Evolutionary conservation across 2,113 vertebrate genomes (phyloP).

Genomic region (Hypocryptadius cinnamomeus): DNA sequence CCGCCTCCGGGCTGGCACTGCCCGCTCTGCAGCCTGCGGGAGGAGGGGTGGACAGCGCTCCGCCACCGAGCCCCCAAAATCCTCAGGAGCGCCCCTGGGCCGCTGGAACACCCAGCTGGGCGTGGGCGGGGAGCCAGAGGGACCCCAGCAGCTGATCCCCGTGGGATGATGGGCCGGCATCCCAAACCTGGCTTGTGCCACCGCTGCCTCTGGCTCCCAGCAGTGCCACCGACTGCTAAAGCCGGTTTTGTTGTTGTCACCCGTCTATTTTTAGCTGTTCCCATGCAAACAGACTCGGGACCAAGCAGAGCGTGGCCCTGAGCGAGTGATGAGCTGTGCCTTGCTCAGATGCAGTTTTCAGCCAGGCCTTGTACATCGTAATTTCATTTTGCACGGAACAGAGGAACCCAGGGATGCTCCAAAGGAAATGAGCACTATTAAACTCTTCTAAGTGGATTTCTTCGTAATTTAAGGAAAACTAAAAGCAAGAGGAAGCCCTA

Average conservation of each 20-base stretch:
- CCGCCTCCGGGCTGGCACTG: fast-evolving
- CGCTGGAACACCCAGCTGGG: fast-evolving
- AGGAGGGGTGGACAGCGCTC: background rate
- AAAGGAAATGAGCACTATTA: background rate
- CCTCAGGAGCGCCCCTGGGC: background rate
- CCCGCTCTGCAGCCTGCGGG: background rate
- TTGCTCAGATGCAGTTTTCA: background rate
- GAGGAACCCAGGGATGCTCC: background rate
- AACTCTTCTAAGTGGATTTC: background rate
- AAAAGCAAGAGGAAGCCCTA: background rate
- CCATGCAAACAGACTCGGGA: background rate
- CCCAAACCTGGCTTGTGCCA: fast-evolving
- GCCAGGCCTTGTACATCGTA: background rate
- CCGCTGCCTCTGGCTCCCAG: background rate
- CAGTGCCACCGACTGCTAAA: background rate
- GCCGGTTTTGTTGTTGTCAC: background rate
- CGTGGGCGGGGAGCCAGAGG: fast-evolving
- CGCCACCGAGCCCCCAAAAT: background rate
- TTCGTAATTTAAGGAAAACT: background rate
- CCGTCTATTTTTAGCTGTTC: background rate
- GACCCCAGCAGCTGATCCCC: background rate
- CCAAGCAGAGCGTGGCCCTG: background rate
- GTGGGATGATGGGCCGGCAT: background rate
- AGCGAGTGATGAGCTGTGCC: background rate
- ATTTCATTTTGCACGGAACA: background rate